Evolutionary conservation across 1,140 invertebrate species (phyloP), one percentile per base, ranked within the genome.

Genomic region (fruit fly (Drosophila melanogaster)): DNA sequence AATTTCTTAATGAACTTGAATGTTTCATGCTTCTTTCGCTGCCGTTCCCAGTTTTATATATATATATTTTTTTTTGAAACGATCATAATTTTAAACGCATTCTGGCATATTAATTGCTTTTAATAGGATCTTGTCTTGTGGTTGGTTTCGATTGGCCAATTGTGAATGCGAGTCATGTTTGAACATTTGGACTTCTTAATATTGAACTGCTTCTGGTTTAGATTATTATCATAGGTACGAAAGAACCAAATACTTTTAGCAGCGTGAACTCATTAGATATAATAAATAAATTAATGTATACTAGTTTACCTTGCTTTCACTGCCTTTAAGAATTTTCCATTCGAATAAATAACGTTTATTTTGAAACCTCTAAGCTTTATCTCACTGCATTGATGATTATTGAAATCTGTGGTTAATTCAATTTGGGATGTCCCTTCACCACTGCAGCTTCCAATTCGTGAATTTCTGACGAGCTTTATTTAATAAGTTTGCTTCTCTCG

Each of bases 1-100:
- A 54, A 66, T 75, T 74, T 76, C 60, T 75, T 76, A 74, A 76
- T 76, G 60, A 66, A 74, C 54, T 65, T 53, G 54, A 47, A 38
- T 44, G 33, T 64, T 44, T 30, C 6, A 30, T 30, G 12, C 19
- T 26, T 24, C 33, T 35, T 26, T 44, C 44, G 26, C 37, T 12
- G 38, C 4, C 14, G 17, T 11, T 66, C n/a, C 14, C 15, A 15
- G 22, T 58, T 58, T 47, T 19, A 0, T 33, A n/a, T 33, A 10
- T 5, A 2, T 37, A 14, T 14, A 1, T 37, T 14, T 14, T 37
- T 37, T 37, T 37, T 37, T 4, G 24, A 11, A 19, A 11, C 35
- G 55, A 56, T 57, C 64, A 57, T 41, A 71, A 46, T 50, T 72
- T 71, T 17, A 6, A n/a, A 35, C 4, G 19, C 33, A 67, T 67